Conservation (phyloP, 2,113 vertebrate genomes). For the Macaca nemestrina region DNA sequence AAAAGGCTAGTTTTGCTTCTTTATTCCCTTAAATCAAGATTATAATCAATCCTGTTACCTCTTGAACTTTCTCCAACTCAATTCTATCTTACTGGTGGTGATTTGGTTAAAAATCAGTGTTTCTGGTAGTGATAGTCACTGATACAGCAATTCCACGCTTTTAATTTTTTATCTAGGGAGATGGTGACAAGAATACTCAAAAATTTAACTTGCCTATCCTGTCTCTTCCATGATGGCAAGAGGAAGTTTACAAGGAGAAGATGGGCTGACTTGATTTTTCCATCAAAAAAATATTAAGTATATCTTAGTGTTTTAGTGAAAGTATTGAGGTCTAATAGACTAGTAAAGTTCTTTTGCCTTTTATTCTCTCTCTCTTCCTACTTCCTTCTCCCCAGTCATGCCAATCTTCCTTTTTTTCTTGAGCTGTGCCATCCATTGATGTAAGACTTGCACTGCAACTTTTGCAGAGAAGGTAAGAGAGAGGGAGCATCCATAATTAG, state of each 20-base stretch:
- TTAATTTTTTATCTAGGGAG: neutral
- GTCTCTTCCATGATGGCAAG: neutral
- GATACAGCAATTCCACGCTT: slow-evolving; percentile 5
- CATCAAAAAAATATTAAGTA: neutral
- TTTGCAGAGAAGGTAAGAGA: neutral
- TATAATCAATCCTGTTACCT: slow-evolving; percentile 55
- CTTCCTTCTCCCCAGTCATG: neutral
- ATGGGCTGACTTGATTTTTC: neutral
- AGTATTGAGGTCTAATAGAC: neutral
- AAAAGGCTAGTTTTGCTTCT: slow-evolving; percentile 4
- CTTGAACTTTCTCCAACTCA: slow-evolving; percentile 53
- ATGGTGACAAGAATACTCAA: neutral
- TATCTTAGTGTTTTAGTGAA: neutral
- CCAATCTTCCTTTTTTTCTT: neutral
- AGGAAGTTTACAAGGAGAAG: neutral
- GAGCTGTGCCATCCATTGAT: neutral
- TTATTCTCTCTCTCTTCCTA: neutral
- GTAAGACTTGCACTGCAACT: neutral
- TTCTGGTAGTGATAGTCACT: neutral
- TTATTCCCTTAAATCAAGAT: slow-evolving; percentile 57
- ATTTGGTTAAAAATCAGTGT: slow-evolving; percentile 52
- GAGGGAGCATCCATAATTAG: neutral
- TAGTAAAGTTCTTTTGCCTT: neutral
- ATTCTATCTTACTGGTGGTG: slow-evolving; percentile 9
- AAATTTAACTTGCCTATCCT: neutral